A percentile compares a stretch with the other conserved stretches of the same genome.
Conservation (phyloP, 2,113 vertebrate genomes). For the Dissostichus mawsoni region DNA sequence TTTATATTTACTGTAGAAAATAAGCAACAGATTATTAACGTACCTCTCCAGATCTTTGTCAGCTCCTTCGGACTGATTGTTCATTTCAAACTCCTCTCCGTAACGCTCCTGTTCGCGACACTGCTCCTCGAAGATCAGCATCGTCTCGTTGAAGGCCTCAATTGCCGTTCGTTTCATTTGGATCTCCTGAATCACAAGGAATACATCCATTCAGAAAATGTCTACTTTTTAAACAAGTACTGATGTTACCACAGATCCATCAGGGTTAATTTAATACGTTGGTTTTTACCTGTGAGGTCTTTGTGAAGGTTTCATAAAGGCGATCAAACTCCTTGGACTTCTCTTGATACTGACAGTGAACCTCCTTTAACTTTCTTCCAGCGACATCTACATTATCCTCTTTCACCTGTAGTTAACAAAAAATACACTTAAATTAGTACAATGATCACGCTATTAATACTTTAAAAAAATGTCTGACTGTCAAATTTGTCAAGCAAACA, state of each 20-base stretch:
- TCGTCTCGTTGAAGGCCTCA: constrained; percentile 96
- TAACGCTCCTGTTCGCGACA: constrained; percentile 93
- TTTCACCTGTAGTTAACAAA: constrained; percentile 86
- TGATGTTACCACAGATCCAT: not conserved
- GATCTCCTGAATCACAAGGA: constrained; percentile 87
- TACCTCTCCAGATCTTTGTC: constrained; percentile 95
- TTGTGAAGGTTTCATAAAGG: constrained; percentile 94
- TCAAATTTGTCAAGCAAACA: not conserved
- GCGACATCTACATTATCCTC: constrained; percentile 94
- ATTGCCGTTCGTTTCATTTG: constrained; percentile 97
- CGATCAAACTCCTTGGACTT: constrained; percentile 95
- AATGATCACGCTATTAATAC: not conserved
- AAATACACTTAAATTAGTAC: not conserved
- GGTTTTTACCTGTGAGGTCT: constrained; percentile 90
- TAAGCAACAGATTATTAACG: too few species aligned
- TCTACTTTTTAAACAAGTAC: not conserved
- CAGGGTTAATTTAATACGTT: not conserved
- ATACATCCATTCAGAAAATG: constrained; percentile 22
- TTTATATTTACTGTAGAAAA: too few species aligned
- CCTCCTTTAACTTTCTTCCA: constrained; percentile 94
- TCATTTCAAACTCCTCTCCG: constrained; percentile 92
- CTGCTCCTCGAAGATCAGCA: constrained; percentile 96
- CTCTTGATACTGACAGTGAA: constrained; percentile 93
- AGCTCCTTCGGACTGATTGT: constrained; percentile 86
- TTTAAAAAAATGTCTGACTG: not conserved